Evolutionary conservation across 2,113 vertebrate species (phyloP), one percentile per base, ranked within the genome.

Genomic region (Caloenas nicobarica): DNA sequence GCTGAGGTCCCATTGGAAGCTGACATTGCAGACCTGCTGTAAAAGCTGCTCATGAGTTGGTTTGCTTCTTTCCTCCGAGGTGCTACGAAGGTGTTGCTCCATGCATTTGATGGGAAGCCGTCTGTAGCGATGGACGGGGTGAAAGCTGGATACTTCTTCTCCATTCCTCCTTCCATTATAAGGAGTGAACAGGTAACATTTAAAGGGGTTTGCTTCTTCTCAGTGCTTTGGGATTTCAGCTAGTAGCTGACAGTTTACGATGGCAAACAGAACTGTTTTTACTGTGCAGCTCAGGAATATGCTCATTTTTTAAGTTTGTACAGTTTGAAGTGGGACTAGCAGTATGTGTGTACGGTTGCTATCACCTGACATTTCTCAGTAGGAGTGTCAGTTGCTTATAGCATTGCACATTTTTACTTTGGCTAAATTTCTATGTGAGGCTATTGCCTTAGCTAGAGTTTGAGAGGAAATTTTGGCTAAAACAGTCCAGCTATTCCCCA

Each of bases 91-190:
- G 99, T 98, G 24, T 97, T 99, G 80, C 99, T 99, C 48, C 99
- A 99, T 66, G 99, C 99, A 1, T 99, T 99, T 96, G 99, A 99
- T 64, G 99, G 99, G 40, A 99, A 98, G 88, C 99, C 99, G 0
- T 99, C 99, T 11, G 99, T 99, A 53, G 99, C 99, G 1, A 98
- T 99, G 99, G 99, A 99, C 95, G 99, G 99, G 42, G 98, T 99
- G 23, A 98, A 97, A 91, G 99, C 99, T 57, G 99, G 99, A 11
- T 99, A 98, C 95, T 99, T 91, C 95, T 99, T 99, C 90, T 99
- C 99, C 29, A 98, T 99, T 78, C 99, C 99, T 66, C 99, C 99
- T 16, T 99, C 99, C 31, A 97, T 99, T 86, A 58, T 99, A 88
- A 98, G 99, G 96, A 99, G 99, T 93, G 98, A 98, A 69, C 99